phyloP scores from a whole-genome alignment of 1,140 invertebrate genomes.

The Nebria ingens region DNA sequence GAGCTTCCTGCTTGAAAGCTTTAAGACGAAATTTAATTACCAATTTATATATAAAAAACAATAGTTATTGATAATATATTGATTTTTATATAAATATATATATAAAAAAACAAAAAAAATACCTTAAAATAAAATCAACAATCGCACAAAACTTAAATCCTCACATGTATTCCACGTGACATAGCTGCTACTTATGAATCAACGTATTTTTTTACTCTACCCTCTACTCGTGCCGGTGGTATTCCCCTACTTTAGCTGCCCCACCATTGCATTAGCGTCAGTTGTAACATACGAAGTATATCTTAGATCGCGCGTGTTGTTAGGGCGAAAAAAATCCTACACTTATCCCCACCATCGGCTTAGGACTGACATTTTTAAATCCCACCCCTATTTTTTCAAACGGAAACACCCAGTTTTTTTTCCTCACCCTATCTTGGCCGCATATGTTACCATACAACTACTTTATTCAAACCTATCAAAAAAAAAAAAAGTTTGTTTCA shows the following conservation, averaged over 20 bases:
- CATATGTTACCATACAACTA: no score
- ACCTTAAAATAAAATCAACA: no score
- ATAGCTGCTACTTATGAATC: background rate
- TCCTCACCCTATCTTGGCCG: background rate
- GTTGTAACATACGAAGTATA: background rate
- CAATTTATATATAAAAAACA: no score
- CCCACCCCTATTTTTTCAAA: conserved; percentile 18
- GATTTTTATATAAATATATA: no score
- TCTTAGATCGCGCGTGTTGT: conserved; percentile 14
- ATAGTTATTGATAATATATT: no score
- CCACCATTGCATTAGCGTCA: conserved; percentile 3
- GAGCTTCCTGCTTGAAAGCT: no score
- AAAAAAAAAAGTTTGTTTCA: no score
- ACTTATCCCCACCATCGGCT: conserved; percentile 14
- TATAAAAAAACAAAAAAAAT: no score
- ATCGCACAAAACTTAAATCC: conserved; percentile 12
- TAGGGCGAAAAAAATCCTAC: background rate
- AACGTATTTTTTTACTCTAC: background rate
- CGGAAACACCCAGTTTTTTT: conserved; percentile 21
- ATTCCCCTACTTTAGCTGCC: conserved; percentile 12
- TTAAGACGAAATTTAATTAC: no score
- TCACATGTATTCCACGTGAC: conserved; percentile 13
- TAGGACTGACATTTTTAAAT: conserved; percentile 16
- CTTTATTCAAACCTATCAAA: no score
- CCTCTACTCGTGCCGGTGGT: conserved; percentile 3